Percentiles rank a stretch among this genome's conserved stretches.
Evolutionary conservation across 1,140 invertebrate genomes (phyloP).

Genomic region (Neodiprion fabricii): DNA sequence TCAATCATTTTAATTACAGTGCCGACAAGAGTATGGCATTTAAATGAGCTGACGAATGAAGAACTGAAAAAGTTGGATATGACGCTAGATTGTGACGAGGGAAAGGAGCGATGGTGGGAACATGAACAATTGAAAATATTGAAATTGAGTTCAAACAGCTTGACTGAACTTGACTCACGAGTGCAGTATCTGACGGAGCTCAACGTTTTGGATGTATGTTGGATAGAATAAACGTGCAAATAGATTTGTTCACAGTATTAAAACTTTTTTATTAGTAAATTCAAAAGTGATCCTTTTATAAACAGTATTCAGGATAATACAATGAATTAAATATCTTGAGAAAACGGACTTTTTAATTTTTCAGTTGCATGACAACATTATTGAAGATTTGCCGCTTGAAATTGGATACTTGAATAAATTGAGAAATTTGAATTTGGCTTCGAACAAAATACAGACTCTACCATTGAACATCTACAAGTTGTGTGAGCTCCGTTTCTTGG

Average conservation of each 20-base stretch:
- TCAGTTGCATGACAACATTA: constrained; percentile 81
- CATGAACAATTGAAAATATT: constrained; percentile 77
- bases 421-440: constrained; percentile 78
- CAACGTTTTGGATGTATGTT: constrained; percentile 73
- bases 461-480: constrained; percentile 72
- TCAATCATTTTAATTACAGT: constrained; percentile 62
- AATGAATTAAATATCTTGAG: not conserved
- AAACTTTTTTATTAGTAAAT: not conserved
- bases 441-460: constrained; percentile 75
- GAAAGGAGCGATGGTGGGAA: constrained; percentile 84
- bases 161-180: constrained; percentile 71
- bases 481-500: constrained; percentile 71
- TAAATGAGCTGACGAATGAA: constrained; percentile 77
- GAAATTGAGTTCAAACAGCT: constrained; percentile 81
- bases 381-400: constrained; percentile 75
- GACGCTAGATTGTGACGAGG: constrained; percentile 72
- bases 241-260: constrained; percentile 9
- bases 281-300: not conserved
- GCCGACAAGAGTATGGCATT: constrained; percentile 80
- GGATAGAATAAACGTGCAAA: constrained; percentile 17
- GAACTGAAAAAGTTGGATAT: constrained; percentile 65
- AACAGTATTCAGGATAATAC: constrained; percentile 6
- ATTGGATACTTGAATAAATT: constrained; percentile 78
- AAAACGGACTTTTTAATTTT: constrained; percentile 35
- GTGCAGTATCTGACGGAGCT: constrained; percentile 75